Base-by-base conservation (phyloP, 2,113 vertebrate genomes). In the Fukomys damarensis region DNA sequence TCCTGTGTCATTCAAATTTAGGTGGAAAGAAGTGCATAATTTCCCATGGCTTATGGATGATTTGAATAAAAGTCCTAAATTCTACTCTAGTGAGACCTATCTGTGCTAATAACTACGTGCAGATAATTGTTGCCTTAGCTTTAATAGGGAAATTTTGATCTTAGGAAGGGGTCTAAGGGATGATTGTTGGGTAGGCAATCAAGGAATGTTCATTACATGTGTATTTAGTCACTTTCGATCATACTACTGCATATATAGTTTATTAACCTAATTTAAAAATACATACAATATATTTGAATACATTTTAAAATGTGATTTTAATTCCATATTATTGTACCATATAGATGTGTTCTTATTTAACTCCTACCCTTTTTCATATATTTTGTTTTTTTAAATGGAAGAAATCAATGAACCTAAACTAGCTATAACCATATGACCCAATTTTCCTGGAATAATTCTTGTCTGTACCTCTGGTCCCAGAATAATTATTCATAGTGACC, bases 241-340 rank as follows among this genome's bases (percentile, higher is more conserved):
- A 46, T 86, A 65, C 38, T 74, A 72, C 80, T 43, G 41, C 0
- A 63, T n/a, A 20, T 65, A 49, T 35, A 58, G 38, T 70, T 65
- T 91, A 56, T 58, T 86, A 86, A 81, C 16, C n/a, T 90, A 86
- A 86, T 86, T 66, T 54, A 8, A 81, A 96, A 70, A 72, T 43
- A 13, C 5, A 80, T 13, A 46, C 22, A 82, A 32, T 58, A 49
- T 76, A 82, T n/a, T 89, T 70, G 80, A 70, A 82, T 93, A 26
- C 13, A 66, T 85, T 89, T 96, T 63, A 54, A 89, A 91, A 91
- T 43, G 77, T 76, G 52, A 66, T 19, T 91, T 96, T 68, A 92
- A 92, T 89, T 94, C 58, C 32, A 58, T 54, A 91, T 68, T 63
- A 76, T 35, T 72, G 5, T 79, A 61, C 38, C 32, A 49, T 59